These are phyloP conservation scores for Abscondita cerata DNA, from an alignment of 2,888 invertebrate species.

Conservation along the genomic window DNA sequence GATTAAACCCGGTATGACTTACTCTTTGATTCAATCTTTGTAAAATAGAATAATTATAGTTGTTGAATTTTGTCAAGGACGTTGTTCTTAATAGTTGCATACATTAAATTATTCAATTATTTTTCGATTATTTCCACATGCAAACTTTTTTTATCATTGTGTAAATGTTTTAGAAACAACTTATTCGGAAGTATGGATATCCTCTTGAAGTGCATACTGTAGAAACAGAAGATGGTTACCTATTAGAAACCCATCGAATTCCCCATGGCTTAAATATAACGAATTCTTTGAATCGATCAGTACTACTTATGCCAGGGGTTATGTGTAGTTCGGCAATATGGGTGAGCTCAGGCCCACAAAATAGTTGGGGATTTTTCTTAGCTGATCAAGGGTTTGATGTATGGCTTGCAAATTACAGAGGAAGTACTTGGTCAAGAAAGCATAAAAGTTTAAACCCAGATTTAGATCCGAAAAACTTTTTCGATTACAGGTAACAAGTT, in stretches of 20 bases:
- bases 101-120: no score
- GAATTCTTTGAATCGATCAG: no score
- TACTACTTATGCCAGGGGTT: slow-evolving; percentile 67
- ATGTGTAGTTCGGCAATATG: slow-evolving; percentile 76
- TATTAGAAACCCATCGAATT: background rate
- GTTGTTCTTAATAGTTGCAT: no score
- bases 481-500: slow-evolving; percentile 54
- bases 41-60: no score
- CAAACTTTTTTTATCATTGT: no score
- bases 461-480: slow-evolving; percentile 52
- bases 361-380: slow-evolving; percentile 60
- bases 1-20: no score
- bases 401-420: slow-evolving; percentile 65
- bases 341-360: slow-evolving; percentile 69
- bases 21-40: no score
- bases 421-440: slow-evolving; percentile 27
- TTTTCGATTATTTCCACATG: no score
- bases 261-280: background rate
- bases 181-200: slow-evolving; percentile 2
- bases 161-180: background rate
- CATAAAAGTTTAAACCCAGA: slow-evolving; percentile 58
- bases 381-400: slow-evolving; percentile 61
- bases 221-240: background rate
- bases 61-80: no score
- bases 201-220: background rate